These are phyloP conservation scores for Burhinus bistriatus DNA, from an alignment of 2,113 vertebrate genomes.

Conservation along the genomic window DNA sequence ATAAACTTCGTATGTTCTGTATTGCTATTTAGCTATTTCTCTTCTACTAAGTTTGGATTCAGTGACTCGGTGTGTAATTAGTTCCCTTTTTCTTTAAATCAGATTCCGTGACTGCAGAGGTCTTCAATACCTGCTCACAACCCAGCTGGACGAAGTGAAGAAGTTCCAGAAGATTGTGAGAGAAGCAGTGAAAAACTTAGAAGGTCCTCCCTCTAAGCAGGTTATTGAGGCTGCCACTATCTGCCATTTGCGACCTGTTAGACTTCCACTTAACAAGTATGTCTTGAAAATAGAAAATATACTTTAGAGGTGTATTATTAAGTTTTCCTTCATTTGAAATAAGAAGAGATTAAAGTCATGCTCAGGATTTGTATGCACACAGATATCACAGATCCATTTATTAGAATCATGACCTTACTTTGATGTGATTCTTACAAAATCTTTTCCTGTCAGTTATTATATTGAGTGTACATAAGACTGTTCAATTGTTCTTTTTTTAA, in stretches of 20 bases:
- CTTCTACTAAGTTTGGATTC: neutral
- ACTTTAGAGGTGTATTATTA: neutral
- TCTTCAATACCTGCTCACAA: conserved; percentile 89
- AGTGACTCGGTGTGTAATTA: neutral
- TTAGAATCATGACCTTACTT: neutral
- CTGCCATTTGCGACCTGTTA: conserved; percentile 90
- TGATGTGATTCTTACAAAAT: neutral
- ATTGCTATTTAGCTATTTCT: neutral
- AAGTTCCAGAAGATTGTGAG: conserved; percentile 91
- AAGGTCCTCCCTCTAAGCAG: conserved; percentile 86
- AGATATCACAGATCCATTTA: neutral
- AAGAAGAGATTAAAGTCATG: neutral
- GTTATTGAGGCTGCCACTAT: conserved; percentile 91
- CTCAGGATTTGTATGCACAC: neutral
- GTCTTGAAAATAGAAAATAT: conserved; percentile 16
- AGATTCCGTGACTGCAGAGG: conserved; percentile 92
- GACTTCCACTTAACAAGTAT: conserved; percentile 95
- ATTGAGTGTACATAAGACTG: neutral
- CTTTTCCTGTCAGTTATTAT: neutral
- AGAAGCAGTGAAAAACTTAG: conserved; percentile 90
- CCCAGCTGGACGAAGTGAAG: conserved; percentile 88
- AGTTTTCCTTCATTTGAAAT: neutral
- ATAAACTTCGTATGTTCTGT: neutral
- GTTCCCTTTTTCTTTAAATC: neutral
- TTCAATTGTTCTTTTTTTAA: neutral